phyloP scores from a whole-genome alignment of 2,113 vertebrate species.

The Camelus bactrianus region DNA sequence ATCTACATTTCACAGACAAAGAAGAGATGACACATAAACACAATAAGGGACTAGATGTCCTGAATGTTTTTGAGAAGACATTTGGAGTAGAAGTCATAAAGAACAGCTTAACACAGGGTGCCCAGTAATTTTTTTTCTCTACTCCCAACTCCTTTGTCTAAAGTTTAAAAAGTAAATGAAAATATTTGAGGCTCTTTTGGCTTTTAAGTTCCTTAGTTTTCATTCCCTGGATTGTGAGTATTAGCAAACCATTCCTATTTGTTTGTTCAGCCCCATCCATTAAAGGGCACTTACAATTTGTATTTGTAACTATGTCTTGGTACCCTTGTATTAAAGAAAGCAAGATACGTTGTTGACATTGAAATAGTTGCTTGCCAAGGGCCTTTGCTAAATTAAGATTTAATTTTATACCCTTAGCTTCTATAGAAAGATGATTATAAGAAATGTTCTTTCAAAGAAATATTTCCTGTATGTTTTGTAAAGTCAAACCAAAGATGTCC shows the following conservation, averaged over 20 bases:
- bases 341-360: slow-evolving; percentile 49
- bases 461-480: slow-evolving; percentile 57
- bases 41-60: slow-evolving; percentile 87
- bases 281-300: slow-evolving; percentile 21
- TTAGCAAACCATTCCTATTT: slow-evolving; percentile 61
- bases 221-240: slow-evolving; percentile 38
- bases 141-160: slow-evolving; percentile 75
- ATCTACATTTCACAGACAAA: slow-evolving; percentile 95
- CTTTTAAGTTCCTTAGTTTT: slow-evolving; percentile 79
- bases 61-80: slow-evolving; percentile 82
- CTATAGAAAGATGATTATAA: slow-evolving; percentile 54
- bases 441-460: slow-evolving; percentile 62
- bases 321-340: slow-evolving; percentile 62
- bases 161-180: slow-evolving; percentile 81
- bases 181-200: slow-evolving; percentile 82
- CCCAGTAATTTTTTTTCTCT: slow-evolving; percentile 78
- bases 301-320: slow-evolving; percentile 61
- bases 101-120: slow-evolving; percentile 62
- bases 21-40: slow-evolving; percentile 96
- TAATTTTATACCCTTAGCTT: slow-evolving; percentile 51
- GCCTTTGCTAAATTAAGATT: slow-evolving; percentile 65
- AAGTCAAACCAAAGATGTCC: slow-evolving; percentile 60
- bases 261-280: slow-evolving; percentile 2
- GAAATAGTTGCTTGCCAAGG: slow-evolving; percentile 57
- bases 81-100: slow-evolving; percentile 82